Evolutionary conservation across 2,888 invertebrate genomes (phyloP).

Genomic region (Eumacrocentrus americanus): DNA sequence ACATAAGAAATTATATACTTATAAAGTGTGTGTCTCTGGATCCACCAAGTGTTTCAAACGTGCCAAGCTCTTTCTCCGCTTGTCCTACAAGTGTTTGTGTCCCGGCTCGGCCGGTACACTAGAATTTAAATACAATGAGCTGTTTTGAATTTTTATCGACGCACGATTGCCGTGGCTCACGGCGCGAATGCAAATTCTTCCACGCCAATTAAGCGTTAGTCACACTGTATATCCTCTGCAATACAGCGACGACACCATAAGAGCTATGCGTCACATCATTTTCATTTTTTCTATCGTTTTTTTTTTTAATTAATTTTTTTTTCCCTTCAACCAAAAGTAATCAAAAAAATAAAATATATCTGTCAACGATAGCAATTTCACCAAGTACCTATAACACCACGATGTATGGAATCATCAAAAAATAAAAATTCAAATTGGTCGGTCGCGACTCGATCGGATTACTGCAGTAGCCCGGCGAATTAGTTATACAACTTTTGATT

Average conservation of each 20-base stretch:
- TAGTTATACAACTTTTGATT: slow-evolving; percentile 56
- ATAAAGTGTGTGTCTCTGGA: too few relatives aligned
- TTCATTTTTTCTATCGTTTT: background rate
- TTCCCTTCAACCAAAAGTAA: background rate
- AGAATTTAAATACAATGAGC: slow-evolving; percentile 60
- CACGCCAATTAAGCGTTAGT: slow-evolving; percentile 54
- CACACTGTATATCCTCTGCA: slow-evolving; percentile 36
- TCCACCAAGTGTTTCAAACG: too few relatives aligned
- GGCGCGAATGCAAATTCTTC: slow-evolving; percentile 46
- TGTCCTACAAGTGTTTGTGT: slow-evolving; percentile 18
- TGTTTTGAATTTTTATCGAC: slow-evolving; percentile 58
- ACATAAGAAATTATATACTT: too few relatives aligned
- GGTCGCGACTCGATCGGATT: slow-evolving; percentile 23
- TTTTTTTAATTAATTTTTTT: background rate
- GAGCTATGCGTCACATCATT: background rate
- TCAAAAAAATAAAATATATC: background rate
- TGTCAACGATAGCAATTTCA: slow-evolving; percentile 5
- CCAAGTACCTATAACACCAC: background rate
- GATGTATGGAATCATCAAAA: slow-evolving; percentile 6
- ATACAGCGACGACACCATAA: slow-evolving; percentile 20
- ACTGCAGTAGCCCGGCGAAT: slow-evolving; percentile 38
- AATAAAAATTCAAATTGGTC: slow-evolving; percentile 17
- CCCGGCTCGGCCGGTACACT: slow-evolving; percentile 28
- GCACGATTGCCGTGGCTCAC: slow-evolving; percentile 38
- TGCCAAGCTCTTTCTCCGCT: background rate